Conservation (phyloP, 2,888 invertebrate species). For the Pterobdella sp. region DNA sequence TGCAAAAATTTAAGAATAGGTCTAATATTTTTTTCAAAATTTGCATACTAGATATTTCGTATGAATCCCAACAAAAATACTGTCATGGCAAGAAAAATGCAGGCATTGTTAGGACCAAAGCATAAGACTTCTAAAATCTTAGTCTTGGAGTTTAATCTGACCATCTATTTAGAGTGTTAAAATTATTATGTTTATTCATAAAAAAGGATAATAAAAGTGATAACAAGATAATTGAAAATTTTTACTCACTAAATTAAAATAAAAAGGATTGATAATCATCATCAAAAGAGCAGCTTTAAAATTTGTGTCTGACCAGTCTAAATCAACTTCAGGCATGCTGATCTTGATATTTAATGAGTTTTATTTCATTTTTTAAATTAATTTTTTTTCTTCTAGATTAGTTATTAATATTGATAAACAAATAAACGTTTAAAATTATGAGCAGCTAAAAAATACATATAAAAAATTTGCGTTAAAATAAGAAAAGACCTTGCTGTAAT, state of each 20-base stretch:
- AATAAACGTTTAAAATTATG: not conserved
- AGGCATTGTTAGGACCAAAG: slow-evolving; percentile 22
- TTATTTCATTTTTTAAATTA: not conserved
- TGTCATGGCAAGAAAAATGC: slow-evolving; percentile 29
- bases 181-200: not conserved
- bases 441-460: not conserved
- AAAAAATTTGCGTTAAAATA: not conserved
- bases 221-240: not conserved
- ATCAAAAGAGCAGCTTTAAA: slow-evolving; percentile 24
- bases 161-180: slow-evolving; percentile 30
- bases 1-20: not conserved
- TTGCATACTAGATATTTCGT: slow-evolving; percentile 29
- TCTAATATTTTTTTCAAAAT: not conserved
- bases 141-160: slow-evolving; percentile 30
- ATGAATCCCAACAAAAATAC: slow-evolving; percentile 29
- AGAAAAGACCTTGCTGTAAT: slow-evolving; percentile 8
- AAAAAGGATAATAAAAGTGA: not conserved
- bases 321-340: slow-evolving; percentile 25
- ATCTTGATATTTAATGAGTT: slow-evolving; percentile 11
- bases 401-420: not conserved
- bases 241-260: slow-evolving; percentile 33
- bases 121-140: slow-evolving; percentile 23
- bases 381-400: not conserved
- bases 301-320: slow-evolving; percentile 31
- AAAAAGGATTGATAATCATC: slow-evolving; percentile 33